Evolutionary conservation across 2,113 vertebrate species (phyloP), one percentile per base, ranked within the genome.

Genomic region (Nettapus auritus): DNA sequence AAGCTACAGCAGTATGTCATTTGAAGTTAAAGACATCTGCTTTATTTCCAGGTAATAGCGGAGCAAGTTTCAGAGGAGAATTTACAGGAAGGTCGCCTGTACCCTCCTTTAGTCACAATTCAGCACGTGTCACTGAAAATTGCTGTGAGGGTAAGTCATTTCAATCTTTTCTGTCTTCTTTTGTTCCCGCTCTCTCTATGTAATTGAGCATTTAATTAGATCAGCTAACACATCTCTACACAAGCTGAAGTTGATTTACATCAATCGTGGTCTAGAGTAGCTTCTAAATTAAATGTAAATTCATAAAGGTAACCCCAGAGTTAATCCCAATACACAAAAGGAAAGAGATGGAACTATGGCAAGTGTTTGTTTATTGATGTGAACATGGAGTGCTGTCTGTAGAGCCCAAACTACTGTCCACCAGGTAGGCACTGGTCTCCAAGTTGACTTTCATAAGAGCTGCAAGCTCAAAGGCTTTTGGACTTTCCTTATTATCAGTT

Each of bases 61-160:
- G 94, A 98, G 52, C 95, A 99, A 96, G 99, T 99, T 86, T 99
- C 98, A 17, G 98, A 99, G 50, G 94, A 98, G 77, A 97, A 99
- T 96, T 97, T 99, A 59, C 90, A 97, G 46, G 99, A 99, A 80
- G 99, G 99, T 77, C 98, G 99, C 75, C 97, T 99, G 55, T 99
- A 99, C 89, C 99, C 99, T 95, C 98, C 99, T 4, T 98, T 99
- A 97, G 97, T 94, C 94, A 97, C 96, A 60, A 99, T 99, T 94
- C 98, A 95, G 91, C 97, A 98, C 0, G 99, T 99, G 63, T 99
- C 99, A 1, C 82, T 99, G 93, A 99, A 98, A 94, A 98, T 99
- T 21, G 99, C 99, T n/a, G 98, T 98, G 69, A 99, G 97, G 98
- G 99, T 99, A 97, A 98, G 95, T 80, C 0, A 31, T 16, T 21